Evolutionary conservation across 2,888 invertebrate species (phyloP).

Genomic region (Corythucha ciliata): DNA sequence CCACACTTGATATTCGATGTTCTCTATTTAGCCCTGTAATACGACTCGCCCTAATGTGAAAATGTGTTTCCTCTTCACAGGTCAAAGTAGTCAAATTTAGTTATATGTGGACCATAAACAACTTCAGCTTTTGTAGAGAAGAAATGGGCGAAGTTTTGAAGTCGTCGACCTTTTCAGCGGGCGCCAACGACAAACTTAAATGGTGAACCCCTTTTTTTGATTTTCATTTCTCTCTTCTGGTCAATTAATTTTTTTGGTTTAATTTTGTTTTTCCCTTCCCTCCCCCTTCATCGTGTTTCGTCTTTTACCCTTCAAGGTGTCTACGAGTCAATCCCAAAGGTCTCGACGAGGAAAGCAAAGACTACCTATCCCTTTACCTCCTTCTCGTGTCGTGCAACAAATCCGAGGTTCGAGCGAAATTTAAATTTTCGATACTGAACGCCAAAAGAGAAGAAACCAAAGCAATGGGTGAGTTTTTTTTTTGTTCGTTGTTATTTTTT

Average conservation of each 20-base stretch:
- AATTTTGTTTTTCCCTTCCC: not conserved
- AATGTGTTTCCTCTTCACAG: constrained; percentile 47
- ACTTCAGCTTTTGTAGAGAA: constrained; percentile 99
- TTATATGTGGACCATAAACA: constrained; percentile 99
- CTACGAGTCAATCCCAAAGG: constrained; percentile 99
- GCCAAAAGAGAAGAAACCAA: constrained; percentile 99
- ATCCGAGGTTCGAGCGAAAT: constrained; percentile 99
- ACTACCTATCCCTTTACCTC: constrained; percentile 97
- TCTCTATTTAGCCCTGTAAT: not conserved
- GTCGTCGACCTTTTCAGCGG: constrained; percentile 98
- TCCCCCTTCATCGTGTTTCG: not conserved
- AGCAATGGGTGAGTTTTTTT: constrained; percentile 76
- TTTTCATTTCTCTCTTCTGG: not conserved
- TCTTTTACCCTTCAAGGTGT: constrained; percentile 56
- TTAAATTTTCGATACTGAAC: constrained; percentile 99
- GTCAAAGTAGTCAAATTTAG: constrained; percentile 99
- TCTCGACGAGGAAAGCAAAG: constrained; percentile 99
- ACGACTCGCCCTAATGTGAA: not conserved
- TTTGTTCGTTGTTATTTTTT: not conserved
- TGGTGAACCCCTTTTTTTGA: constrained; percentile 72
- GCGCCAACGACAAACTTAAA: constrained; percentile 98
- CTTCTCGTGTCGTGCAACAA: constrained; percentile 99
- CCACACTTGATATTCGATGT: not conserved
- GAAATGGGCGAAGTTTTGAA: constrained; percentile 99
- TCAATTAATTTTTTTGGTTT: not conserved